A percentile compares a stretch with the other conserved stretches of the same genome.
These are phyloP conservation scores for Hydroisotoma schaefferi DNA, from an alignment of 2,888 invertebrate genomes.

Conservation along the genomic window DNA sequence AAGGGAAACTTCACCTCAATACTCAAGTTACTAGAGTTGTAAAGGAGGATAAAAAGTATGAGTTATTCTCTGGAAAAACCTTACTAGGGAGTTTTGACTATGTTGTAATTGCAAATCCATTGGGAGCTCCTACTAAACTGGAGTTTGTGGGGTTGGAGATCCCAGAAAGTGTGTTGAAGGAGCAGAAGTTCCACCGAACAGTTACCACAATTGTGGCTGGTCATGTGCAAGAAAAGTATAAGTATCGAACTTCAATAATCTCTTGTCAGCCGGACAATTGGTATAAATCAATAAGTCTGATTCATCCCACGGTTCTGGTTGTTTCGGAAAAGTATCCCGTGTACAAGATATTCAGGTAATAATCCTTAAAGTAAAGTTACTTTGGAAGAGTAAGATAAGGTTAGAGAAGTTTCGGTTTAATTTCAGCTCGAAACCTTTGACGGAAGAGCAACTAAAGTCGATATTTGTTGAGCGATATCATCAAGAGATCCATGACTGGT, in stretches of 20 bases:
- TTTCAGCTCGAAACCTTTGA: constrained; percentile 55
- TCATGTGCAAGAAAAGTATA: constrained; percentile 51
- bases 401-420: no score
- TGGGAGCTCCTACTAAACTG: constrained; percentile 54
- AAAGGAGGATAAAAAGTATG: not conserved
- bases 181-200: constrained; percentile 56
- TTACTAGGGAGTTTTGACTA: constrained; percentile 52
- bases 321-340: constrained; percentile 51
- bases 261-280: constrained; percentile 55
- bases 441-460: constrained; percentile 53
- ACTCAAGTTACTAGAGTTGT: constrained; percentile 20
- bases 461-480: constrained; percentile 55
- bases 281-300: constrained; percentile 53
- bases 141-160: constrained; percentile 54
- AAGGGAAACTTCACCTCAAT: constrained; percentile 51
- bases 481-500: constrained; percentile 55
- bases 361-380: no score
- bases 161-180: constrained; percentile 45
- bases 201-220: constrained; percentile 60
- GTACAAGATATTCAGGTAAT: constrained; percentile 64
- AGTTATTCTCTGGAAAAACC: not conserved
- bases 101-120: constrained; percentile 60
- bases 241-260: constrained; percentile 52
- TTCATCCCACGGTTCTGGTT: constrained; percentile 43
- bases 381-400: no score